Evolutionary conservation across 2,113 vertebrate species (phyloP).

Genomic region (Sander vitreus): DNA sequence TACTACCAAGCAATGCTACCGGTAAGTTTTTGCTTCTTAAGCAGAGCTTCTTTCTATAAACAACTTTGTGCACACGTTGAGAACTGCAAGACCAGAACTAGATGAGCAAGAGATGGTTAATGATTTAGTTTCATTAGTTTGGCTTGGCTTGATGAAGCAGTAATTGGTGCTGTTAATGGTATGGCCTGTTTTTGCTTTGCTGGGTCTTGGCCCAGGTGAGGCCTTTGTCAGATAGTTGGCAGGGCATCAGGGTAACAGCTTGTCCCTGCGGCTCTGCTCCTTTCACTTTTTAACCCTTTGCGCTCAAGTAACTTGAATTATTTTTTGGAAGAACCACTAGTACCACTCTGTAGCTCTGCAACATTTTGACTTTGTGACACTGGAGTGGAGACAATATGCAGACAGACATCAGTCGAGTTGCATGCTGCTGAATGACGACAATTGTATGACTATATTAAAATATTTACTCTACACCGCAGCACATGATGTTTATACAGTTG

Average conservation of each 20-base stretch:
- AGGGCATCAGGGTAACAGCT: conserved; percentile 58
- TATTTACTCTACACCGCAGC: background rate
- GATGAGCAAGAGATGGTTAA: background rate
- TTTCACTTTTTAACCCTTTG: conserved; percentile 56
- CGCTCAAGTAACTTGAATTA: conserved; percentile 1
- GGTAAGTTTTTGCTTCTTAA: conserved; percentile 75
- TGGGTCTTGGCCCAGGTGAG: conserved; percentile 71
- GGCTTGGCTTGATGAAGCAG: conserved; percentile 2
- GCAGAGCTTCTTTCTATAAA: conserved; percentile 19
- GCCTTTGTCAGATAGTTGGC: conserved; percentile 75
- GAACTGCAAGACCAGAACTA: background rate
- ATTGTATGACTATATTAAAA: background rate
- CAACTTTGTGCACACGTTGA: conserved; percentile 5
- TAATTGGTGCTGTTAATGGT: conserved; percentile 39
- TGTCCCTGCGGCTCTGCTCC: conserved; percentile 63
- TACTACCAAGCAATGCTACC: conserved; percentile 80
- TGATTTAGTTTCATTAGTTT: background rate
- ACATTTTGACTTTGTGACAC: background rate
- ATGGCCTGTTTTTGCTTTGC: conserved; percentile 47
- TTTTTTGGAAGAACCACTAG: background rate
- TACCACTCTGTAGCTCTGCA: background rate
- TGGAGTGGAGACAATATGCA: background rate
- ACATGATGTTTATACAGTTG: conserved; percentile 43
- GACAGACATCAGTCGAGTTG: no score
- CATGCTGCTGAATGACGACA: background rate